Evolutionary conservation across 2,797 vertebrate species (phyloP).

Genomic region (Notoglanidium macrostoma): DNA sequence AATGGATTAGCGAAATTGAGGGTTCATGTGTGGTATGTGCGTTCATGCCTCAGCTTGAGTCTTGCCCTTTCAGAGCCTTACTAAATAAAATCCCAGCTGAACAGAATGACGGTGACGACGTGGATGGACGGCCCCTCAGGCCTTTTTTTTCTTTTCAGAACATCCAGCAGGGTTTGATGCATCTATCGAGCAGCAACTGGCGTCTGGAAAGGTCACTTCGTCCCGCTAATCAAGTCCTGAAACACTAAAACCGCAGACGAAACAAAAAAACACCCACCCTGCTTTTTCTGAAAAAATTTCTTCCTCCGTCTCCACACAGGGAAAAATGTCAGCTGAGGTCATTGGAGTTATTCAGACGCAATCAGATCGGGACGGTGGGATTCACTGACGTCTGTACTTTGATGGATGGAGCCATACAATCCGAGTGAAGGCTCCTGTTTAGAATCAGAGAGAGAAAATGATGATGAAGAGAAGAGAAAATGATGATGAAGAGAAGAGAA

Average conservation of each 20-base stretch:
- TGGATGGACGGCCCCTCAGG: slow-evolving; percentile 28
- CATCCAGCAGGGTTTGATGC: slow-evolving; percentile 62
- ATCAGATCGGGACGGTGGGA: slow-evolving; percentile 48
- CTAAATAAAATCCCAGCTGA: slow-evolving; percentile 53
- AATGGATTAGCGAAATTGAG: slow-evolving; percentile 54
- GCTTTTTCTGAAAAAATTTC: not conserved
- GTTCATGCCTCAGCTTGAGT: slow-evolving; percentile 54
- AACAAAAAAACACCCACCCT: slow-evolving; percentile 4
- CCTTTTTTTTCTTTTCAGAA: slow-evolving; percentile 59
- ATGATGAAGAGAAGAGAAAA: slow-evolving; percentile 42
- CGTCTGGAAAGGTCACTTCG: slow-evolving; percentile 65
- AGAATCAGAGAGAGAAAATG: slow-evolving; percentile 60
- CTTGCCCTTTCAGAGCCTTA: slow-evolving; percentile 61
- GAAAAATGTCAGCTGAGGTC: slow-evolving; percentile 33
- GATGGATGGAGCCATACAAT: not conserved
- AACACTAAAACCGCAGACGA: slow-evolving; percentile 44
- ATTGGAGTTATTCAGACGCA: not conserved
- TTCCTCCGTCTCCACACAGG: slow-evolving; percentile 1
- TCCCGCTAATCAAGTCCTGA: slow-evolving; percentile 64
- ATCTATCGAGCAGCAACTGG: slow-evolving; percentile 60
- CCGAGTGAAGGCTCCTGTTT: slow-evolving; percentile 41
- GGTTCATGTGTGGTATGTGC: slow-evolving; percentile 23
- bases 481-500: not conserved
- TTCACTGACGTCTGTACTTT: slow-evolving; percentile 30
- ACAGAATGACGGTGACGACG: slow-evolving; percentile 60